Conservation (phyloP, 1,140 invertebrate genomes). For the Asbolus verrucosus region DNA sequence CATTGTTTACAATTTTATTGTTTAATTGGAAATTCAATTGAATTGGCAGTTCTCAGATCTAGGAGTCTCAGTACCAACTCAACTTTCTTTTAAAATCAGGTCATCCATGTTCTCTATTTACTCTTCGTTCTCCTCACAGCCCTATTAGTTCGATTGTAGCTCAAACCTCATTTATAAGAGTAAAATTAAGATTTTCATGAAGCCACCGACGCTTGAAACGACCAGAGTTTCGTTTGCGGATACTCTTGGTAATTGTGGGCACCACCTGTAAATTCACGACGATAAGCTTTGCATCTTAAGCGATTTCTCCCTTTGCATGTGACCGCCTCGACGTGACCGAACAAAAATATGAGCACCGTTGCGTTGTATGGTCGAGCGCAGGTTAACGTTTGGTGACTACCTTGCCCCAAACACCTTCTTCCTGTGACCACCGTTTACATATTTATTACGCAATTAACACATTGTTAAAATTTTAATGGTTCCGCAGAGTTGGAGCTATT, state of each 20-base stretch:
- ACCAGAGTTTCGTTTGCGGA: not conserved
- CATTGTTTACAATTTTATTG: too few species aligned
- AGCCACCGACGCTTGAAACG: not conserved
- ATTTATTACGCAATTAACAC: not conserved
- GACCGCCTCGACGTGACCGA: conserved; percentile 6
- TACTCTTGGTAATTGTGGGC: not conserved
- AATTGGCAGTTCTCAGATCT: too few species aligned
- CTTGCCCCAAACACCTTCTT: not conserved
- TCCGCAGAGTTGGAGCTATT: too few species aligned
- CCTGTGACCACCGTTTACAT: conserved; percentile 2
- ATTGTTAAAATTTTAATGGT: not conserved
- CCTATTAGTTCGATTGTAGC: not conserved
- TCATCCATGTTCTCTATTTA: too few species aligned
- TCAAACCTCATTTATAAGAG: not conserved
- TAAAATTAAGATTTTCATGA: too few species aligned
- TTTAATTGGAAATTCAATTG: too few species aligned
- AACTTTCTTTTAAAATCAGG: too few species aligned
- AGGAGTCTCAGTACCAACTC: too few species aligned
- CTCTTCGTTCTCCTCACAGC: too few species aligned
- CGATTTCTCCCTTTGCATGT: not conserved
- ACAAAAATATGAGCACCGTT: not conserved
- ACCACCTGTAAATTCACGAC: not conserved
- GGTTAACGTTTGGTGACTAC: not conserved
- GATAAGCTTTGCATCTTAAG: not conserved
- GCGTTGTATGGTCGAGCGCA: not conserved